Evolutionary conservation across 2,888 invertebrate species (phyloP), one percentile per base, ranked within the genome.

Genomic region (Rhopalosiphum nymphaeae): DNA sequence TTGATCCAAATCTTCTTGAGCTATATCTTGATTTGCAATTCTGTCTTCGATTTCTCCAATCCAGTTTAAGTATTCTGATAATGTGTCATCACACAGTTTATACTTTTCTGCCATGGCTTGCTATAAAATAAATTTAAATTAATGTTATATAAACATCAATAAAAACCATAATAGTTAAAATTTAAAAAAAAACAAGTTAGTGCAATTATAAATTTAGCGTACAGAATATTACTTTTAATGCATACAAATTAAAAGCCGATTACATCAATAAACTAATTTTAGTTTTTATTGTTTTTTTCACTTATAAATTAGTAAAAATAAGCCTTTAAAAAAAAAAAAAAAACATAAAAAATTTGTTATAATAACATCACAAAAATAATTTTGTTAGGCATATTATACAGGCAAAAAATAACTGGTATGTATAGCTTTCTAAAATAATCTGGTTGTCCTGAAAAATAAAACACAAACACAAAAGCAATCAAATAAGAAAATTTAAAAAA

Each of bases 31-130:
- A 95, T 97, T 97, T 88, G 98, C 98, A 95, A 99, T 96, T 95
- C 97, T 97, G 95, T 98, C 97, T 96, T 99, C 99, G 21, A 98
- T 97, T 95, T 98, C 97, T 49, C 97, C 97, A 95, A 99, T 97
- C 98, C 98, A 99, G 96, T 98, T 97, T 95, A 98, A 96, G 94
- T 99, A 96, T 96, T 98, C 98, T 95, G 97, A 97, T 94, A 98
- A 96, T 86, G 97, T 98, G 96, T 98, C 98, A 96, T 98, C 98
- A 96, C 98, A 98, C 95, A 98, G 97, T 96, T 98, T 98, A 97
- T 98, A 99, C 96, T 98, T 98, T 96, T 99, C 99, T 96, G 98
- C 98, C 95, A 98, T 98, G 95, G 98, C 98, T 98, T 98, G 98
- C 99, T 99, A 97, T 95, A 97, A 96, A 95, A 96, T 95, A 95